These are phyloP conservation scores for Muntiacus reevesi DNA, from an alignment of 2,113 vertebrate species.

Conservation along the genomic window DNA sequence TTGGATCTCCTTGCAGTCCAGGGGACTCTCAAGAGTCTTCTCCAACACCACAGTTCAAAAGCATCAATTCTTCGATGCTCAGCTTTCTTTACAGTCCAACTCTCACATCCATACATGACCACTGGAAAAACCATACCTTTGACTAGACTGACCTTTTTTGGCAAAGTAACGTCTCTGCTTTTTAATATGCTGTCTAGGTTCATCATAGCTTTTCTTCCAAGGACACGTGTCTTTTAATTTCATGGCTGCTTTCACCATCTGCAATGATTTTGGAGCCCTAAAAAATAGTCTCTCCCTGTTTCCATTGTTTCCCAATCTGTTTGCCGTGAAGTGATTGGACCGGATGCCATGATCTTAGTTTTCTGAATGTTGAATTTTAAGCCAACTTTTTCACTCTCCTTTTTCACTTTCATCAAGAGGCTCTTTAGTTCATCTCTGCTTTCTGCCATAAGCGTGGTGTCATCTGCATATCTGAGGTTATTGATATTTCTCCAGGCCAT, in stretches of 20 bases:
- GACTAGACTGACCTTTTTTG: neutral
- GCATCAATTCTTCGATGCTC: rapidly evolving
- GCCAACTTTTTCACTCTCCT: neutral
- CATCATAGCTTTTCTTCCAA: neutral
- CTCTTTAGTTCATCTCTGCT: neutral
- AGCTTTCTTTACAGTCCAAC: neutral
- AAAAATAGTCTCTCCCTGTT: neutral
- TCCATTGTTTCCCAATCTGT: neutral
- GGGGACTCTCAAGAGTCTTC: neutral
- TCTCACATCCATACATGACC: neutral
- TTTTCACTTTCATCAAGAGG: neutral
- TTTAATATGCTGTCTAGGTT: neutral
- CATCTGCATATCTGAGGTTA: neutral
- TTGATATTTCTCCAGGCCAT: neutral
- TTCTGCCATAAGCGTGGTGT: neutral
- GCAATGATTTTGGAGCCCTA: neutral
- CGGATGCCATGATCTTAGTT: neutral
- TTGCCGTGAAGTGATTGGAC: neutral
- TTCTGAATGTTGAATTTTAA: neutral
- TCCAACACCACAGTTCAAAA: neutral
- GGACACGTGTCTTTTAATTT: neutral
- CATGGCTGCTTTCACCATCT: neutral
- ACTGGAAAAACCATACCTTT: neutral
- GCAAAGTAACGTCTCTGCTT: neutral
- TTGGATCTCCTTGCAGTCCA: neutral